A percentile compares a stretch with the other conserved stretches of the same genome.
Conservation (phyloP, 2,797 vertebrate species). For the Falco columbarius region DNA sequence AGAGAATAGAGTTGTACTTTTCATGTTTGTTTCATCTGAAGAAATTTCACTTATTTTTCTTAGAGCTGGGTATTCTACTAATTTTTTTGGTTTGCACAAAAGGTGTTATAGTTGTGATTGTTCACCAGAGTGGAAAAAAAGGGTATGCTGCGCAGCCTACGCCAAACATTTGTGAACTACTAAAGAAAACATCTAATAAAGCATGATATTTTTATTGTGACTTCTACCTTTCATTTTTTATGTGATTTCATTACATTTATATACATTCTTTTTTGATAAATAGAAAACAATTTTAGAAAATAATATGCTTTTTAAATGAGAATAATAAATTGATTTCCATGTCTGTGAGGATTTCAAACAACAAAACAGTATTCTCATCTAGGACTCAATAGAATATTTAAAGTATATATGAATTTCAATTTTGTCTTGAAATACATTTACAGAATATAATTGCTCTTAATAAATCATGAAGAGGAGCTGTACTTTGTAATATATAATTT, state of each 20-base stretch:
- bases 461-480: background rate
- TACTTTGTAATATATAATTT: background rate
- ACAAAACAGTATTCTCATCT: background rate
- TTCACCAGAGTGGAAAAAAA: background rate
- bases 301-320: background rate
- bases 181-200: background rate
- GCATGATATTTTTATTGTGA: background rate
- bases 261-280: background rate
- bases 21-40: background rate
- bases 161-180: background rate
- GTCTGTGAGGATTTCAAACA: background rate
- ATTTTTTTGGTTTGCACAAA: background rate
- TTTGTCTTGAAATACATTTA: background rate
- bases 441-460: constrained; percentile 1
- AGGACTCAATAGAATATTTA: background rate
- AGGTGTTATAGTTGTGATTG: background rate
- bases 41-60: background rate
- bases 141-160: background rate
- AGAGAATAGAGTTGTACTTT: background rate
- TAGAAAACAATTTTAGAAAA: background rate
- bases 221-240: background rate
- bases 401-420: background rate
- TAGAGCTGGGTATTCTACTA: background rate
- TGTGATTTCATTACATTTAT: background rate
- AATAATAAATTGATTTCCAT: background rate